phyloP scores from a whole-genome alignment of 2,888 invertebrate genomes.

The Hedychridium roseum region DNA sequence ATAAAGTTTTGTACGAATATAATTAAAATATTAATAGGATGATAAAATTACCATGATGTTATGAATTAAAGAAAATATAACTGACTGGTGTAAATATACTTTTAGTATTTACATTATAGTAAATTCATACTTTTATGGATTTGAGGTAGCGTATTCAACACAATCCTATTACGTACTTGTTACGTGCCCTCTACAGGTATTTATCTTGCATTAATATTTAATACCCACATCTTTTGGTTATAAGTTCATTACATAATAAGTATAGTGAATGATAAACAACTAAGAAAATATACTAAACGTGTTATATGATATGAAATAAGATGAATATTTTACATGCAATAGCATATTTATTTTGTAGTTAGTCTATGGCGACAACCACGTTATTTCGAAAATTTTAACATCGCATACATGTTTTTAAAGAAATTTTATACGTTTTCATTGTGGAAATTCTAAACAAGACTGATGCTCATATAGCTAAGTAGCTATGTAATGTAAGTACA shows the following conservation, averaged over 20 bases:
- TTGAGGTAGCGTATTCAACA: constrained; percentile 60
- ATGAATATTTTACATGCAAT: too few species aligned
- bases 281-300: too few species aligned
- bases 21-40: too few species aligned
- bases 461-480: constrained; percentile 2
- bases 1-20: too few species aligned
- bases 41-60: too few species aligned
- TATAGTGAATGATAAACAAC: too few species aligned
- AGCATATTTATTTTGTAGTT: constrained; percentile 27
- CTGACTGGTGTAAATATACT: constrained; percentile 34
- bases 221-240: constrained; percentile 49
- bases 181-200: constrained; percentile 58
- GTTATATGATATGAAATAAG: too few species aligned
- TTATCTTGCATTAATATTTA: constrained; percentile 49
- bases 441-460: constrained; percentile 19
- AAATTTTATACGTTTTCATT: constrained; percentile 16
- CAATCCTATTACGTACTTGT: constrained; percentile 57
- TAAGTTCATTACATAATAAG: constrained; percentile 52
- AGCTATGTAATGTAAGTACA: neutral
- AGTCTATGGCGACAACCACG: constrained; percentile 17
- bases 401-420: constrained; percentile 23
- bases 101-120: constrained; percentile 40
- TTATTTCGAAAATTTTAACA: constrained; percentile 11
- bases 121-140: constrained; percentile 53
- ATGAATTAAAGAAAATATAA: constrained; percentile 31